Percentiles rank a stretch among this genome's conserved stretches.
phyloP scores from a whole-genome alignment of 2,888 invertebrate species.

The Argyresthia albistria region DNA sequence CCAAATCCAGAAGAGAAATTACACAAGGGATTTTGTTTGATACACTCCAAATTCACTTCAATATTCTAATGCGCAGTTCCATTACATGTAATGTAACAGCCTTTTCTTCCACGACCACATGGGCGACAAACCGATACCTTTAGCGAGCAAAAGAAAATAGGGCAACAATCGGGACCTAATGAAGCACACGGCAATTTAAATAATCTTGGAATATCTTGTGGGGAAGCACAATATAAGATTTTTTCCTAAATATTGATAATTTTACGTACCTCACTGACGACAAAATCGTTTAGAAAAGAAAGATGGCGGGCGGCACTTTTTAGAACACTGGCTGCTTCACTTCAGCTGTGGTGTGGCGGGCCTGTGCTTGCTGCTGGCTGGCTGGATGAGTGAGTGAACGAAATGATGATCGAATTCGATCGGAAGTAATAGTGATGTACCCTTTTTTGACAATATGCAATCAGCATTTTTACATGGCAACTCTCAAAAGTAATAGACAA shows the following conservation, averaged over 20 bases:
- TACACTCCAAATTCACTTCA: not conserved
- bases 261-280: constrained; percentile 60
- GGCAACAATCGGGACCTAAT: too few species aligned
- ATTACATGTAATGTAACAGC: constrained; percentile 27
- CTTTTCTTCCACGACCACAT: constrained; percentile 52
- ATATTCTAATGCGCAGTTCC: constrained; percentile 65
- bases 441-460: too few species aligned
- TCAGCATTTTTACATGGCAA: too few species aligned
- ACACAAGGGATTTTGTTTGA: not conserved
- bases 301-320: constrained; percentile 46
- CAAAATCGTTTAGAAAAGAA: constrained; percentile 53
- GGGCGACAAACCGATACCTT: constrained; percentile 28
- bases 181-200: too few species aligned
- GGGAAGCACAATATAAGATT: constrained; percentile 18
- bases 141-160: constrained; percentile 6
- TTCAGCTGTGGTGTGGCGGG: too few species aligned
- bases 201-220: too few species aligned
- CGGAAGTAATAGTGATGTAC: not conserved
- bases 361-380: too few species aligned
- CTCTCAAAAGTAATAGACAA: not conserved
- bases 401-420: constrained; percentile 10
- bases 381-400: constrained; percentile 24
- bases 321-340: too few species aligned
- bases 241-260: constrained; percentile 24
- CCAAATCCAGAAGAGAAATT: too few species aligned